Evolutionary conservation across 2,113 vertebrate genomes (phyloP).

Genomic region (Blennius ocellaris): DNA sequence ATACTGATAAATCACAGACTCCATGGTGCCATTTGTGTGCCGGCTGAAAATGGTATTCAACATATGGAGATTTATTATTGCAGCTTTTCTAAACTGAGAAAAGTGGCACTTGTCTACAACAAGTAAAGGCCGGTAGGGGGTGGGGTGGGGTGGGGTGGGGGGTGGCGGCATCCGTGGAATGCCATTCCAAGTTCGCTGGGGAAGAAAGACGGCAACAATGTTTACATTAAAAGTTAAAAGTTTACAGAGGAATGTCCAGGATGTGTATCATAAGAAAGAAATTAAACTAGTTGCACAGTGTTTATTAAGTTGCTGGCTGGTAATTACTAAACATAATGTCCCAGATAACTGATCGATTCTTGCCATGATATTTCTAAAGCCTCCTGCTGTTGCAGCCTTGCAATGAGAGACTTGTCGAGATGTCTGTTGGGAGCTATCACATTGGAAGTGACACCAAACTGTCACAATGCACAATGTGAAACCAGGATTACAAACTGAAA

Average conservation of each 20-base stretch:
- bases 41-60: constrained; percentile 46
- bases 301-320: not conserved
- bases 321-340: not conserved
- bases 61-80: constrained; percentile 46
- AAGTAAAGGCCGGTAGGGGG: constrained; percentile 67
- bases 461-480: no score
- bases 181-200: constrained; percentile 42
- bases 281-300: no score
- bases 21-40: constrained; percentile 43
- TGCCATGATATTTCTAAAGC: not conserved
- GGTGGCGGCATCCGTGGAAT: constrained; percentile 78
- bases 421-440: not conserved
- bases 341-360: not conserved
- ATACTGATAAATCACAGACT: constrained; percentile 35
- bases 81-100: constrained; percentile 55
- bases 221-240: constrained; percentile 64
- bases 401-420: not conserved
- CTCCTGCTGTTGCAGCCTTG: not conserved
- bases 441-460: not conserved
- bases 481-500: no score
- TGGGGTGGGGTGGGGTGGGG: constrained; percentile 73
- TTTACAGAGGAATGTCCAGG: constrained; percentile 1
- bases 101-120: constrained; percentile 70
- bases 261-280: no score
- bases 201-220: constrained; percentile 57